Percentiles rank a stretch among this genome's conserved stretches.
phyloP scores from a whole-genome alignment of 2,113 vertebrate species.

The Taxidea taxus region DNA sequence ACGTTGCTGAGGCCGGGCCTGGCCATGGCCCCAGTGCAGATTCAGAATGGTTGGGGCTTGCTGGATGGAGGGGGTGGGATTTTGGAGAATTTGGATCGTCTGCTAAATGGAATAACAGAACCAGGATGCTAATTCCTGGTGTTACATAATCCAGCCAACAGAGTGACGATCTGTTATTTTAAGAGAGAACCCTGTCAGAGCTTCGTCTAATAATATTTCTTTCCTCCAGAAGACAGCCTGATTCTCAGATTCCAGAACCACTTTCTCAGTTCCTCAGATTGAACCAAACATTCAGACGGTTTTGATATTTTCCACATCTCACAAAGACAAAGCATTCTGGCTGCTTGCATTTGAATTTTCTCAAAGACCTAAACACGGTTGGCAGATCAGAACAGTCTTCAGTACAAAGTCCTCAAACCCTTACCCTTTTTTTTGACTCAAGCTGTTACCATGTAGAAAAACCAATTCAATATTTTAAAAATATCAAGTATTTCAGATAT shows the following conservation, averaged over 20 bases:
- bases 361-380: background rate
- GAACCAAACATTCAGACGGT: background rate
- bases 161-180: background rate
- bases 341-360: background rate
- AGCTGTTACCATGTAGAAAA: slow-evolving; percentile 16
- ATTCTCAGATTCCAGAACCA: background rate
- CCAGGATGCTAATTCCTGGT: background rate
- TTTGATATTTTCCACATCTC: background rate
- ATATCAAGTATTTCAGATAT: background rate
- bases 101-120: background rate
- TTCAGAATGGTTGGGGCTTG: background rate
- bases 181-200: background rate
- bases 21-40: background rate
- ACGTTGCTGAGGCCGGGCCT: background rate
- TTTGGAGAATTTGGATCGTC: background rate
- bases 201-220: background rate
- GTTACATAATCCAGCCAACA: background rate
- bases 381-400: background rate
- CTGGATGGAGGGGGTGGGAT: background rate
- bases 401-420: background rate
- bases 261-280: background rate
- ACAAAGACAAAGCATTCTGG: slow-evolving; percentile 1
- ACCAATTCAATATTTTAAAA: background rate
- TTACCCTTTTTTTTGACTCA: background rate
- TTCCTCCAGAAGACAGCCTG: background rate